Evolutionary conservation across 2,113 vertebrate genomes (phyloP).

Genomic region (Felis catus): DNA sequence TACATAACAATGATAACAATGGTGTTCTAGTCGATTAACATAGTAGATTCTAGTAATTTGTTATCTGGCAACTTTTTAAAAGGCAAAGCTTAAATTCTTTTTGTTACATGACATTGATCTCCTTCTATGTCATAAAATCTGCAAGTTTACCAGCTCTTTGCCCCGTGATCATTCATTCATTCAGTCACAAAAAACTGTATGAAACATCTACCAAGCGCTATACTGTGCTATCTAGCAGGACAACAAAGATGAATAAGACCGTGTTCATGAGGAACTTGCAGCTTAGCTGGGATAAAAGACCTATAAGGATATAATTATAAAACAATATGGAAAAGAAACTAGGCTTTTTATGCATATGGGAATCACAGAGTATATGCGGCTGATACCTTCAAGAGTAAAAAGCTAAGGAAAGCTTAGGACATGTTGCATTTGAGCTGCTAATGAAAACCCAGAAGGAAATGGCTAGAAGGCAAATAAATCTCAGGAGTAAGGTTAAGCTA

Average conservation of each 20-base stretch:
- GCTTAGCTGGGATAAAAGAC: not conserved
- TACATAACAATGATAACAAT: not conserved
- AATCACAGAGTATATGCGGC: not conserved
- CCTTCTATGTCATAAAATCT: not conserved
- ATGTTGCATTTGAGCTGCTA: not conserved
- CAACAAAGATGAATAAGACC: not conserved
- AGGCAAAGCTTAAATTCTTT: not conserved
- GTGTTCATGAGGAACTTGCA: not conserved
- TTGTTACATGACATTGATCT: not conserved
- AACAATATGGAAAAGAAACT: not conserved
- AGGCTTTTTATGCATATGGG: not conserved
- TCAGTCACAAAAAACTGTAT: not conserved
- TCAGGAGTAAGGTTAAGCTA: not conserved
- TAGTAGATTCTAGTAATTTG: constrained; percentile 10
- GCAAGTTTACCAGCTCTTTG: not conserved
- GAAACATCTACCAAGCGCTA: not conserved
- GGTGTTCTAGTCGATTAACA: not conserved
- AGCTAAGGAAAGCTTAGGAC: not conserved
- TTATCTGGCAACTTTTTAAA: not conserved
- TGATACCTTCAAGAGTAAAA: not conserved
- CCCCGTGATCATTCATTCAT: not conserved
- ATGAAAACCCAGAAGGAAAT: constrained; percentile 1
- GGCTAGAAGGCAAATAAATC: not conserved
- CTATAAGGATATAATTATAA: not conserved
- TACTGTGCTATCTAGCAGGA: not conserved